These are phyloP conservation scores for Nothocercus julius DNA, from an alignment of 2,113 vertebrate species.

Conservation along the genomic window DNA sequence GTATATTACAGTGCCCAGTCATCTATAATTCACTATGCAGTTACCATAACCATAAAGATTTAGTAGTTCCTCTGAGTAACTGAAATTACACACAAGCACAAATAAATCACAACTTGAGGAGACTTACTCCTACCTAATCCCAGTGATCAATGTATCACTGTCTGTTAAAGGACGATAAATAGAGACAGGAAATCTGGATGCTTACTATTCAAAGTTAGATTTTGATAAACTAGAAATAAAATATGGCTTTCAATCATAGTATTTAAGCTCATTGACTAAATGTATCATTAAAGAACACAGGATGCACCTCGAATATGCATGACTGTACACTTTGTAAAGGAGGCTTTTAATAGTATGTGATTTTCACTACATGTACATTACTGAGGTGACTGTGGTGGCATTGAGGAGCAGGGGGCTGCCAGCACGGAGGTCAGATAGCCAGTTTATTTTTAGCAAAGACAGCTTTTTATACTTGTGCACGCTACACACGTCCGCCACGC, in stretches of 20 bases:
- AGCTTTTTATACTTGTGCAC: too few relatives aligned
- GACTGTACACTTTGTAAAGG: neutral
- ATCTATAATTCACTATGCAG: slow-evolving; percentile 38
- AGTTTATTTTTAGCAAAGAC: too few relatives aligned
- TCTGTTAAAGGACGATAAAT: neutral
- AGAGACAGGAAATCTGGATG: neutral
- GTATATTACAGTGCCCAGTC: neutral
- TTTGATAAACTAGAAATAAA: neutral
- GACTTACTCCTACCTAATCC: neutral
- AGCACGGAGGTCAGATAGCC: too few relatives aligned
- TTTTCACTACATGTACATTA: neutral
- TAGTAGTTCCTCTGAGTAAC: slow-evolving; percentile 29
- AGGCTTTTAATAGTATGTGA: neutral
- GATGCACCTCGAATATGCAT: neutral
- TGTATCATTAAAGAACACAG: neutral
- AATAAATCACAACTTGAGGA: neutral
- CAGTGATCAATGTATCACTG: neutral
- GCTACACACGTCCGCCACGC: too few relatives aligned
- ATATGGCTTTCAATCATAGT: neutral
- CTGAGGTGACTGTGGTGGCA: neutral
- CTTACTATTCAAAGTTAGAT: neutral
- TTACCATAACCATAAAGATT: slow-evolving; percentile 30
- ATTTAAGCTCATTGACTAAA: neutral
- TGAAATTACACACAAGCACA: neutral
- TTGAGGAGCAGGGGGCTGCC: too few relatives aligned